A percentile compares a stretch with the other conserved stretches of the same genome.
phyloP scores from a whole-genome alignment of 1,140 invertebrate species.

The Neodiprion pinetum region DNA sequence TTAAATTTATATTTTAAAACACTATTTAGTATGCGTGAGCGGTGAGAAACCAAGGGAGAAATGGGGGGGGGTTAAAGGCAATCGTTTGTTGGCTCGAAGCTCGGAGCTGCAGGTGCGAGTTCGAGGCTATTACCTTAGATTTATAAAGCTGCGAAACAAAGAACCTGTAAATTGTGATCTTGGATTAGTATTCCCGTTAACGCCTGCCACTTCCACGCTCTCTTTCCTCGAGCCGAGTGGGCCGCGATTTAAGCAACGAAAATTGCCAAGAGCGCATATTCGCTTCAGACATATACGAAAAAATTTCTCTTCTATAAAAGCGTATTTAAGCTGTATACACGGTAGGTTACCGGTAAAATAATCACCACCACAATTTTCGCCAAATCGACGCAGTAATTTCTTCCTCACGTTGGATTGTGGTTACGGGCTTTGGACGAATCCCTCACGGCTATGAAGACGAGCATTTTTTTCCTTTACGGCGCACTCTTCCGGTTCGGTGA shows the following conservation, averaged over 20 bases:
- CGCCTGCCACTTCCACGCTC: neutral
- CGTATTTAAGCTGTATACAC: no score
- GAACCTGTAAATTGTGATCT: conserved; percentile 11
- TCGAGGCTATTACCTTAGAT: conserved; percentile 4
- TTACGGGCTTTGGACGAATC: no score
- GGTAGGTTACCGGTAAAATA: no score
- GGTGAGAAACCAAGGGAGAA: neutral
- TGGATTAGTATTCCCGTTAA: conserved; percentile 11
- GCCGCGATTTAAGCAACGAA: neutral
- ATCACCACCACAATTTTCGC: no score
- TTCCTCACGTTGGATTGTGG: no score
- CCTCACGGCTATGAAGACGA: no score
- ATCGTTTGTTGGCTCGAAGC: neutral
- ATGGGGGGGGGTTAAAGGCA: neutral
- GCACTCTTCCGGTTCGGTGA: no score
- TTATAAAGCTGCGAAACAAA: conserved; percentile 15
- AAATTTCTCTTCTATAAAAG: no score
- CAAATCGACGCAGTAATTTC: no score
- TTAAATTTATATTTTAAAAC: conserved; percentile 1
- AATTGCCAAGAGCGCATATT: neutral
- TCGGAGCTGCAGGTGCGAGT: neutral
- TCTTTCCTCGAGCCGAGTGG: no score
- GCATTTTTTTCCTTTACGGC: no score
- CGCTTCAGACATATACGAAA: neutral
- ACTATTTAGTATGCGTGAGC: neutral